Base-by-base conservation (phyloP, 2,113 vertebrate genomes). In the Petrocephalus microphthalmus region DNA sequence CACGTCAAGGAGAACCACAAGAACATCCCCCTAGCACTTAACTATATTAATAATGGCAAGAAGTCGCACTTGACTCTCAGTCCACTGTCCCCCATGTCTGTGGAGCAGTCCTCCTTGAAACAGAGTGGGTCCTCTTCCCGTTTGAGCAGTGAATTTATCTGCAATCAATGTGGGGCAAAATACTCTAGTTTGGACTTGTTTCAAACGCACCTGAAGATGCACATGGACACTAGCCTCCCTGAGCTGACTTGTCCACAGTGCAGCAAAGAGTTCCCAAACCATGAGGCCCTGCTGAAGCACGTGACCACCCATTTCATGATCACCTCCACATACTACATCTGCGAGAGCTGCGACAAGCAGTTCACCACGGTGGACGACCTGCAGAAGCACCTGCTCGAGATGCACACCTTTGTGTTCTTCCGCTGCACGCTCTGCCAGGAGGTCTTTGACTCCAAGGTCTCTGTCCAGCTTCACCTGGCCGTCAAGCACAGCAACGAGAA, bases 1-100 rank as follows among this genome's bases (percentile, higher is more conserved):
- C 98, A 99, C 94, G 97, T 99, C 93, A 99, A 99, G 93, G 98
- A 99, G 94, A 99, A 98, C 91, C 98, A 99, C 93, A 99, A 99
- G 95, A 99, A 99, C 95, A 99, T 99, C 95, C 98, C 98, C 84
- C 95, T 99, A 93, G 98, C 98, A 0, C 95, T 99, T 91, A 98
- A 98, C 95, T 99, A 99, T 91, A 97, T 98, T 89, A 98, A 99
- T 92, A 98, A 99, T 83, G 98, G 98, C 88, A 98, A 98, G 94
- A 98, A 98, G 93, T 97, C 97, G 82, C 91, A 95, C 87, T 95
- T 97, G 89, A 97, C 97, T 90, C 96, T 99, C 91, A 99, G 98
- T 92, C 98, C 98, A 0, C 96, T 98, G 51, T 99, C 98, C 88
- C 98, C 98, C 4, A 95, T 98, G 93, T 96, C 96, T 82, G 94